phyloP scores from a whole-genome alignment of 2,797 vertebrate species.

The Nothura maculosa region DNA sequence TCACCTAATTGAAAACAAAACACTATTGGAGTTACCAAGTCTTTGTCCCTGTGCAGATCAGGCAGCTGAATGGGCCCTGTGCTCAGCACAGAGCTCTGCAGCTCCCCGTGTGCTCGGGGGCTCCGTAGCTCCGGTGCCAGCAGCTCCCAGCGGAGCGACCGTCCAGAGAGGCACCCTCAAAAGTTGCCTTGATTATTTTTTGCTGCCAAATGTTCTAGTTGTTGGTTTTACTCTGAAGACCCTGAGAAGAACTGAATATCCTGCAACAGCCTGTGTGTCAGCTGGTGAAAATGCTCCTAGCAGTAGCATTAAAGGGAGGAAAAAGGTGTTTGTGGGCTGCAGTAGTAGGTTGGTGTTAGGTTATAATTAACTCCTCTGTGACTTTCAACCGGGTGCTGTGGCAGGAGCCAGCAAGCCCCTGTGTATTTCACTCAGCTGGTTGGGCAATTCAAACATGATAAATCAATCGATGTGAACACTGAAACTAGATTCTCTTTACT shows the following conservation, averaged over 20 bases:
- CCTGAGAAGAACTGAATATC: fast-evolving
- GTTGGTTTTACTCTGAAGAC: neutral
- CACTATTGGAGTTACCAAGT: neutral
- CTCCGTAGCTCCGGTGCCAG: fast-evolving
- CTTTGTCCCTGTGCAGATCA: neutral
- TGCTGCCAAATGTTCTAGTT: neutral
- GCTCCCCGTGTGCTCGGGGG: neutral
- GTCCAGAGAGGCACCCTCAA: neutral
- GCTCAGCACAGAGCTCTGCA: neutral
- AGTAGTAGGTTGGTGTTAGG: neutral
- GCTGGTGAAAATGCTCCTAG: neutral
- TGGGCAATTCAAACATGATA: constrained; percentile 7
- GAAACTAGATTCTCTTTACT: neutral
- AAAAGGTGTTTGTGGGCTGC: neutral
- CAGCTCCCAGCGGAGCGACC: no score
- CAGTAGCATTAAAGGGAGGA: neutral
- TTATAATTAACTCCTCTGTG: neutral
- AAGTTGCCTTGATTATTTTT: neutral
- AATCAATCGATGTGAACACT: neutral
- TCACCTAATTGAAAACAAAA: neutral
- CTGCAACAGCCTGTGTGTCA: neutral
- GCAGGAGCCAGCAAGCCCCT: constrained; percentile 32
- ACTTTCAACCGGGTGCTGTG: neutral
- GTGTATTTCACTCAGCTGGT: neutral
- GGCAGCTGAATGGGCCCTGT: neutral